phyloP scores from a whole-genome alignment of 1,140 invertebrate genomes.

The Trachymyrmex cornetzi region DNA sequence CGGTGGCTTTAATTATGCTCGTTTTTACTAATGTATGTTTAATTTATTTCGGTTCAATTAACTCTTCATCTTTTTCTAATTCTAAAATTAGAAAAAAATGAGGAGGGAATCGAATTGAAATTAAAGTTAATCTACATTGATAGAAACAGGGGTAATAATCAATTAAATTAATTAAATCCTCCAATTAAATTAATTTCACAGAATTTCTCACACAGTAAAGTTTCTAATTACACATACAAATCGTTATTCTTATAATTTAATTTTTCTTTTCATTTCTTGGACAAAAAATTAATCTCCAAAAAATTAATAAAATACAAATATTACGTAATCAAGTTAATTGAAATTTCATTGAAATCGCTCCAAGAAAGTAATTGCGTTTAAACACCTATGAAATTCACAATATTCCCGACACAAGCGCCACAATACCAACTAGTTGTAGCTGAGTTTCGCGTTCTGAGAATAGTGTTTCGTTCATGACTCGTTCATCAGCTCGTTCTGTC shows the following conservation, averaged over 20 bases:
- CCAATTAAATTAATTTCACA: not conserved
- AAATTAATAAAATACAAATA: not conserved
- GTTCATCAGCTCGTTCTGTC: not conserved
- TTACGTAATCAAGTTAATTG: not conserved
- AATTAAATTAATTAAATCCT: not conserved
- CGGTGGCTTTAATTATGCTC: not conserved
- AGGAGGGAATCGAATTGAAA: no score
- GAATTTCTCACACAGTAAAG: not conserved
- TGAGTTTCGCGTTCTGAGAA: conserved; percentile 31
- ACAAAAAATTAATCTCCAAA: not conserved
- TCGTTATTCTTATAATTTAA: no score
- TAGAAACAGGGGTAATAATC: no score
- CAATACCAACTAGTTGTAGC: not conserved
- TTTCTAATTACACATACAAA: not conserved
- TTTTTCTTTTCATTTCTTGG: not conserved
- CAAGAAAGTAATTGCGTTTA: not conserved
- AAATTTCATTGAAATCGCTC: not conserved
- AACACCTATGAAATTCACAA: not conserved
- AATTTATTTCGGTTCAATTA: no score
- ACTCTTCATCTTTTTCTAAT: no score
- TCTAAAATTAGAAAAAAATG: no score
- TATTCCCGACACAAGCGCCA: conserved; percentile 24
- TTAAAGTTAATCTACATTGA: no score
- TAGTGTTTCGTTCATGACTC: conserved; percentile 33
- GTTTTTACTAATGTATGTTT: no score